Evolutionary conservation across 2,888 invertebrate species (phyloP), one percentile per base, ranked within the genome.

Genomic region (Cenopis cana): DNA sequence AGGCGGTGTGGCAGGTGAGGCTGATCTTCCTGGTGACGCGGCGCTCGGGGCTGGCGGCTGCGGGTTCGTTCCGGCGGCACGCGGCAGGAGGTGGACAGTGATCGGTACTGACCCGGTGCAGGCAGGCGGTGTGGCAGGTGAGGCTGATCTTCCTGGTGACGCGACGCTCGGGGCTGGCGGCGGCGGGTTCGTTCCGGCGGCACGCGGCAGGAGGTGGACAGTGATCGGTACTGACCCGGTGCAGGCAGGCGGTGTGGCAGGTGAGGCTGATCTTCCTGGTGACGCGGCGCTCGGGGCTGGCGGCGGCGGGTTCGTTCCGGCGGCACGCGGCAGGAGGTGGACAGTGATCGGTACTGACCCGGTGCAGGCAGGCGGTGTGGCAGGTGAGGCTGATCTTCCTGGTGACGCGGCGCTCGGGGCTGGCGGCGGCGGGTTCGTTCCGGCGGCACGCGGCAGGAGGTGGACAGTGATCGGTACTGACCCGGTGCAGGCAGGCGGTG

Each of bases 321-420:
- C 91, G 87, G 79, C 96, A 96, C 74, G 93, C 85, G 1, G 94
- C 93, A n/a, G n/a, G n/a, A n/a, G n/a, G n/a, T n/a, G n/a, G n/a
- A n/a, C n/a, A n/a, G n/a, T n/a, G 33, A 8, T 8, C 33, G 33
- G 33, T 0, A 38, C 46, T 46, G n/a, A 46, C 46, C 46, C 46
- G 46, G n/a, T 46, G 84, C 76, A 72, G 78, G 78, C 77, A 79
- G 91, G 85, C 84, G 3, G 94, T 94, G 86, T 95, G 95, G 85
- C 96, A 96, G 10, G 96, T 96, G 78, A 96, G 94, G 78, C 96
- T 96, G 80, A 96, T 96, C 90, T 96, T 96, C 78, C 96, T 90
- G 50, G 88, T 85, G 46, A 85, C 85, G 3, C 82, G 76, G 0
- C 85, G 76, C 52, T 77, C 74, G 8, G 81, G 80, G 29, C 83